Evolutionary conservation across 2,113 vertebrate genomes (phyloP), one percentile per base, ranked within the genome.

Genomic region (Dendrocopos noguchii): DNA sequence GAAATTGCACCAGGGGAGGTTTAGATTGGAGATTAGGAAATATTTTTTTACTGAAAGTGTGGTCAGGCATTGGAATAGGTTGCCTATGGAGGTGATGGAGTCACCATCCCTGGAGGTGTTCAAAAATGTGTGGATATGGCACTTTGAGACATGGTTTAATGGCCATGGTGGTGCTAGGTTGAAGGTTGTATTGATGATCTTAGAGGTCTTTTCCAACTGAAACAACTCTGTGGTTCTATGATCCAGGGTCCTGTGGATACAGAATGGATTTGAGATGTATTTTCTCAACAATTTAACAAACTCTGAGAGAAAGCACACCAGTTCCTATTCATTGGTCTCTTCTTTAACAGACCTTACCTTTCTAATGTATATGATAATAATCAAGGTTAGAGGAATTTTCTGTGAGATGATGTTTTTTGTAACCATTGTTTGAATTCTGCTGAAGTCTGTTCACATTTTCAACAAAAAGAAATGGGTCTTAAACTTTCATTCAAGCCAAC

Each of bases 401-500:
- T 66, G 19, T 81, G 71, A 34, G 33, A 52, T 64, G 3, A 25
- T 19, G 22, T 90, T 33, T 93, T 90, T 63, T 31, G 39, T 66
- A 82, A 70, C 52, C 15, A 34, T 36, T 56, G 14, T 87, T 78
- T 44, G 25, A 81, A 85, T 79, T 53, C 53, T 66, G 15, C 25
- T 3, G 1, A 67, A 75, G 29, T 50, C 97, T 55, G 98, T 98
- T 94, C 96, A 33, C 24, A 39, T 56, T 28, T 56, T 56, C 47
- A 67, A 12, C 12, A 19, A 72, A 63, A 67, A 95, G 81, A 98
- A 98, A 97, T 87, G 91, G 13, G 10, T 83, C 76, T 90, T 97
- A 97, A 92, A 97, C 95, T 87, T 97, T 98, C 50, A 66, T 97
- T 92, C 97, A 98, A 94, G 98, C 96, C 63, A 98, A 97, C 7